Evolutionary conservation across 92 coral and sea anemone genomes (phyloP), one percentile per base, ranked within the genome.

Genomic region (Meandrina meandrites): DNA sequence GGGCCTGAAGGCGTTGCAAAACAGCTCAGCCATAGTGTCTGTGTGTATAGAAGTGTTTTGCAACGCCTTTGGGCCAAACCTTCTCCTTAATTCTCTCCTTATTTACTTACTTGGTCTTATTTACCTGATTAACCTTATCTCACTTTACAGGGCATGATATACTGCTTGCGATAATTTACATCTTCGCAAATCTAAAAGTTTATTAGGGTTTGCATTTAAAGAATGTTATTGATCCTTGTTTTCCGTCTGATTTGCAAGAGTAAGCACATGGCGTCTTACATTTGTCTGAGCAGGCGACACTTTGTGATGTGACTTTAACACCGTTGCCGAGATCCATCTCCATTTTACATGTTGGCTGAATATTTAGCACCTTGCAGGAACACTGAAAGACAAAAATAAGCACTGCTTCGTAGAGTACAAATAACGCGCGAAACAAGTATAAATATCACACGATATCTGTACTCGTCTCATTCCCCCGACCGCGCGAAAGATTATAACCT

Each of bases 331-430:
- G 0, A 2, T 1, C 2, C 13, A 47, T 22, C 27, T 12, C 36
- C 17, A 30, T 37, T 81, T 45, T 67, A 28, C 86, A 81, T 12
- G 42, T 67, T 32, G 76, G 76, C 42, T 22, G 36, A 30, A 14
- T 15, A 8, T 56, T 3, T 1, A n/a, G n/a, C n/a, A n/a, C n/a
- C n/a, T 79, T 10, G 13, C 86, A 81, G 16, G 0, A 0, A 19
- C 86, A 81, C 86, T 81, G 28, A 67, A 81, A 81, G 40, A 69
- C 60, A 70, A 81, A 1, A 27, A 48, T 31, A 47, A 69, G 2
- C 45, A 40, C n/a, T n/a, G n/a, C n/a, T n/a, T n/a, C n/a, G n/a
- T n/a, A n/a, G n/a, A n/a, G n/a, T n/a, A n/a, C n/a, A n/a, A n/a
- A n/a, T n/a, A n/a, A n/a, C n/a, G n/a, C n/a, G n/a, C n/a, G n/a